Evolutionary conservation across 2,113 vertebrate genomes (phyloP), one percentile per base, ranked within the genome.

Genomic region (Haemorhous mexicanus): DNA sequence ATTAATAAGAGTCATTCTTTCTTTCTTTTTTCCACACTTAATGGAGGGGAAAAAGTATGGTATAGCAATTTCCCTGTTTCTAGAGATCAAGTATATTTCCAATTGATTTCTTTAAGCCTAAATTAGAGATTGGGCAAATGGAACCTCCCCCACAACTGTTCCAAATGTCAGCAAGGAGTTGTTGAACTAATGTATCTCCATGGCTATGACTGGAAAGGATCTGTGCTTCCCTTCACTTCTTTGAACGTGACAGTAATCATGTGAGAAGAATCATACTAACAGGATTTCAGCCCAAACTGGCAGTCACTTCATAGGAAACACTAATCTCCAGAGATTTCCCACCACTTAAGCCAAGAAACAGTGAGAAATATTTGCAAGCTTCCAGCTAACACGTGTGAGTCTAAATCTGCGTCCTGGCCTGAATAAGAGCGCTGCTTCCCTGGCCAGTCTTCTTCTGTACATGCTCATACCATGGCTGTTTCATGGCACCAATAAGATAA

Each of bases 281-380:
- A 96, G 76, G 94, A 96, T 96, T 96, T 94, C 49, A 89, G 69
- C 87, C 56, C 76, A 84, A 92, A 81, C 80, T 94, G 92, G 76
- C 85, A 94, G 52, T 88, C 44, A 89, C 30, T 47, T 86, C 76
- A 33, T 55, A 93, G 86, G 47, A 94, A 89, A 77, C 46, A 62
- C 61, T 95, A 93, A 95, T 96, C 80, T 93, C 76, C 87, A 64
- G 61, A 90, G 32, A 92, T 93, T 96, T 96, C 92, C 85, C 79
- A 93, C 68, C 79, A 53, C 72, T 93, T 90, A 75, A 88, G 79
- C 92, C 95, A 95, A 96, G 47, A 94, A 95, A 93, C 88, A 93
- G 92, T 39, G 32, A 93, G 94, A 91, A 96, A 61, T 87, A 52
- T 88, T 91, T 86, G 74, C 56, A 89, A 72, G 39, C 41, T 87